Evolutionary conservation across 2,888 invertebrate genomes (phyloP), one percentile per base, ranked within the genome.

Genomic region (Scrobipalpa costella): DNA sequence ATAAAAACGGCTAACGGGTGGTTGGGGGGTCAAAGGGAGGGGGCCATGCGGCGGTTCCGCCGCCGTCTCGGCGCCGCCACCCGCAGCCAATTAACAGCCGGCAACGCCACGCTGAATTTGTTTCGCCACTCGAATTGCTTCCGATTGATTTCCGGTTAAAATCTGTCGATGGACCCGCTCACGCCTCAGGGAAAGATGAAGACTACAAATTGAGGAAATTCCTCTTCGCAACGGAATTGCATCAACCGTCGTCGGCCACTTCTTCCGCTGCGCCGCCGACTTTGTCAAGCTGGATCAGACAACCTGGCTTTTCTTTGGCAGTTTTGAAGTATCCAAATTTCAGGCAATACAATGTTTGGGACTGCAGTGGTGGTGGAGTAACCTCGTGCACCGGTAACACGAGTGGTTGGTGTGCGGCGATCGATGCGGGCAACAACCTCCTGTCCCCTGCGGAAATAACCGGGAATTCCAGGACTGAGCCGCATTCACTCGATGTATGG

Each of bases 1-100:
- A 86, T 89, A 90, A 90, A 90, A 90, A 87, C 84, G 80, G 75
- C 82, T 75, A 81, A 75, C 69, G 82, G 75, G 80, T 82, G 83
- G 81, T 76, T 77, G 81, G 89, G 86, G 73, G 85, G 79, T 69
- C 71, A 75, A 73, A 77, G 78, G 80, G 85, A 75, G 77, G 87
- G 85, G 76, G 81, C 87, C 89, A 88, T 90, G 91, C 91, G 87
- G 91, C 85, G 90, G 90, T 89, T 85, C 89, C 85, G 82, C 89
- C 88, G 88, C 88, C 88, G 90, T 90, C 90, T 90, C 90, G 90
- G 90, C 91, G 90, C 90, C 90, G 82, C 89, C 90, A 85, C 90
- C 90, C 90, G 90, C 90, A 90, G 88, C 89, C 90, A 90, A 90
- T 90, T 90, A 90, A 88, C 90, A 84, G 86, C 80, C 84, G 80